phyloP scores from a whole-genome alignment of 2,888 invertebrate species.

The Papilio protenor region DNA sequence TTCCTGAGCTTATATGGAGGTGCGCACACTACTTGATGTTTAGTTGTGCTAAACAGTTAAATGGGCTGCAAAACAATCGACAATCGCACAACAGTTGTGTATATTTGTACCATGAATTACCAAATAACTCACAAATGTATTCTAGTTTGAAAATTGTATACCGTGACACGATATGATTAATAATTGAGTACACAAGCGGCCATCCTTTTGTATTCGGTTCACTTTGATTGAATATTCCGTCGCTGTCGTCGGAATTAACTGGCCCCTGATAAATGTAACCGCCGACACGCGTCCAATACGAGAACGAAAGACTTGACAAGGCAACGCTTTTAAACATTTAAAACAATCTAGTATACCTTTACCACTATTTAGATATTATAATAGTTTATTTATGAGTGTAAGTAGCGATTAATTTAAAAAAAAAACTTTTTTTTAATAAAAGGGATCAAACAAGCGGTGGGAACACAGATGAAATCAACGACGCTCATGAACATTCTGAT shows the following conservation, averaged over 20 bases:
- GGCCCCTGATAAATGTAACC: constrained; percentile 12
- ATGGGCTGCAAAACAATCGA: too few species aligned
- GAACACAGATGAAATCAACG: too few species aligned
- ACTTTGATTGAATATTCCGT: constrained; percentile 33
- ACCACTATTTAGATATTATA: neutral
- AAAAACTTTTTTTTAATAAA: too few species aligned
- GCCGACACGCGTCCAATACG: neutral
- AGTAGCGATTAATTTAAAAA: too few species aligned
- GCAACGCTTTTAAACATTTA: neutral
- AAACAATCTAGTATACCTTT: neutral
- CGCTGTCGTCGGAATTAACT: constrained; percentile 14
- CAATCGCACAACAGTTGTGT: too few species aligned
- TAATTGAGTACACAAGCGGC: constrained; percentile 10
- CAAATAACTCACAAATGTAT: neutral
- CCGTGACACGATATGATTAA: constrained; percentile 16
- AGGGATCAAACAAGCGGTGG: too few species aligned
- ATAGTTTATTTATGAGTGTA: neutral
- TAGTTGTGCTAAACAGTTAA: too few species aligned
- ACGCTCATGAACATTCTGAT: too few species aligned
- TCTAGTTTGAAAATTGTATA: neutral
- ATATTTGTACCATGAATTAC: too few species aligned
- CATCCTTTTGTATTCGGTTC: constrained; percentile 1
- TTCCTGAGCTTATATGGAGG: too few species aligned
- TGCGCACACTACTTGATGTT: too few species aligned
- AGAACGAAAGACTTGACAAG: neutral